Conservation (phyloP, 1,140 invertebrate species). For the Tetramorium alpestre region DNA sequence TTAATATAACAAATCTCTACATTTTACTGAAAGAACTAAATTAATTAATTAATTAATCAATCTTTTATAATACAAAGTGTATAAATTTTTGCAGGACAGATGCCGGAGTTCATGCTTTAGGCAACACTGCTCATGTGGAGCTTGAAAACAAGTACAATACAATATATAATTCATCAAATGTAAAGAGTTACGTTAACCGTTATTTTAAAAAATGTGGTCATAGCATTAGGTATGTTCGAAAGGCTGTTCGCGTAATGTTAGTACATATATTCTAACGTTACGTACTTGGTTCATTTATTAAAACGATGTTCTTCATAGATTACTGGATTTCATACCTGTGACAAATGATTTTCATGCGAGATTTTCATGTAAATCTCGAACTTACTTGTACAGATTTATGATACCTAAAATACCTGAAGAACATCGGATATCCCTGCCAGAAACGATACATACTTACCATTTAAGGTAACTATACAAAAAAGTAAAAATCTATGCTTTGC, state of each 20-base stretch:
- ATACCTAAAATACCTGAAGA: slow-evolving; percentile 78
- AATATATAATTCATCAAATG: slow-evolving; percentile 83
- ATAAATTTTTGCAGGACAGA: slow-evolving; percentile 88
- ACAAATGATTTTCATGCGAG: slow-evolving; percentile 88
- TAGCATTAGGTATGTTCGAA: slow-evolving; percentile 77
- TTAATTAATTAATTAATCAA: not conserved
- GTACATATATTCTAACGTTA: not conserved
- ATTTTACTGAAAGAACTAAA: not conserved
- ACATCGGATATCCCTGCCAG: slow-evolving; percentile 74
- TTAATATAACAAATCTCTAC: not conserved
- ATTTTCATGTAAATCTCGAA: slow-evolving; percentile 87
- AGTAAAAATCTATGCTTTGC: not conserved
- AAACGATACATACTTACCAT: slow-evolving; percentile 63
- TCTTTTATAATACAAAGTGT: slow-evolving; percentile 45
- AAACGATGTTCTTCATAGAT: slow-evolving; percentile 80
- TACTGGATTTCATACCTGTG: slow-evolving; percentile 87
- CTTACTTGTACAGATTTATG: slow-evolving; percentile 89
- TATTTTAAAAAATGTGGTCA: slow-evolving; percentile 86
- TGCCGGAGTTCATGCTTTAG: slow-evolving; percentile 90
- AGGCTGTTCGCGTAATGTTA: not conserved
- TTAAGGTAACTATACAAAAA: slow-evolving; percentile 64
- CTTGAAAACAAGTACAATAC: slow-evolving; percentile 83
- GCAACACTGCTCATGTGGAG: slow-evolving; percentile 88
- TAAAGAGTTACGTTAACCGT: slow-evolving; percentile 87
- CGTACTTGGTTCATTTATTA: not conserved